Percentiles rank a stretch among this genome's conserved stretches.
These are phyloP conservation scores for Campylomormyrus tamandua DNA, from an alignment of 2,113 vertebrate species.

Conservation along the genomic window DNA sequence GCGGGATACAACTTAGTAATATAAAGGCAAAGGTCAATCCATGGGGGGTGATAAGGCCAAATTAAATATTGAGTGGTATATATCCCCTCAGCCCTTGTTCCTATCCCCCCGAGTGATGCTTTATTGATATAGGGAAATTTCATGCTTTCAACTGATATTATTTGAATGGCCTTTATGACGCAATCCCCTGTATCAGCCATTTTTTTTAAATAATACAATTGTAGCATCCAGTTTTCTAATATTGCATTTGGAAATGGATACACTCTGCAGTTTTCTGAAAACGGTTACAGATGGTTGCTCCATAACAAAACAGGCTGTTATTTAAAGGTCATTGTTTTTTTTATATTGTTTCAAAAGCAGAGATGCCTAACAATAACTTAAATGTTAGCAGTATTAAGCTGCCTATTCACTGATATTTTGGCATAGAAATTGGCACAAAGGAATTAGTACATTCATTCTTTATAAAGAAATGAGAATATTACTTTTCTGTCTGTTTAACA, in stretches of 20 bases:
- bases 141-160: not conserved
- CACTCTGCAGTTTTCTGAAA: not conserved
- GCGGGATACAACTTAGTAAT: not conserved
- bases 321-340: slow-evolving; percentile 1
- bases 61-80: not conserved
- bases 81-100: not conserved
- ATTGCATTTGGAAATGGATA: too few relatives aligned
- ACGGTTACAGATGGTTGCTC: not conserved
- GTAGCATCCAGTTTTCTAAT: not conserved
- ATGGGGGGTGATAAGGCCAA: not conserved
- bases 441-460: not conserved
- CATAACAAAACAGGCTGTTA: not conserved
- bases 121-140: not conserved
- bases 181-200: not conserved
- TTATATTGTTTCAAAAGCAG: not conserved
- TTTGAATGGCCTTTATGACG: not conserved
- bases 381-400: not conserved
- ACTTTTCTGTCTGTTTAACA: too few relatives aligned
- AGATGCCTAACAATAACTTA: not conserved
- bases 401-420: not conserved
- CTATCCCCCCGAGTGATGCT: not conserved
- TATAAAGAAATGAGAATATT: not conserved
- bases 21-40: not conserved
- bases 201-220: not conserved
- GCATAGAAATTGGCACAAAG: not conserved